A percentile compares a stretch with the other conserved stretches of the same genome.
Conservation (phyloP, 2,113 vertebrate species). For the Acanthochromis polyacanthus region DNA sequence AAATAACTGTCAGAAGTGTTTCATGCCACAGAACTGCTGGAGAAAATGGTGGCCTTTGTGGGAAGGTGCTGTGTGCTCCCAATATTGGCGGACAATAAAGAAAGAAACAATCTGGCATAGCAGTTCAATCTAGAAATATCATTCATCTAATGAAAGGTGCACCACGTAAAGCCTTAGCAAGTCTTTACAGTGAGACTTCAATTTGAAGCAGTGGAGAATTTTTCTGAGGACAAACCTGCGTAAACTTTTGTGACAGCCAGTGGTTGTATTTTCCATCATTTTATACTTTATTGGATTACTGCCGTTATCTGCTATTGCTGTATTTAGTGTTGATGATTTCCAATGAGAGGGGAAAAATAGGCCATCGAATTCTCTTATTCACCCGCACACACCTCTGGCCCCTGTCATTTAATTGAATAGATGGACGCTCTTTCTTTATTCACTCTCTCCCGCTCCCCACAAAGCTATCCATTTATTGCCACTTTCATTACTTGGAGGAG, state of each 20-base stretch:
- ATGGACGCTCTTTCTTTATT: constrained; percentile 49
- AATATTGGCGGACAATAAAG: constrained; percentile 49
- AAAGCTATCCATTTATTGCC: constrained; percentile 69
- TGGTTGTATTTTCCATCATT: constrained; percentile 67
- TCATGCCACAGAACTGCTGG: constrained; percentile 66
- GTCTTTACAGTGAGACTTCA: constrained; percentile 30
- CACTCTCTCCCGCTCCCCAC: constrained; percentile 23
- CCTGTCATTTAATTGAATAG: constrained; percentile 76
- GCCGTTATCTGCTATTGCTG: constrained; percentile 67
- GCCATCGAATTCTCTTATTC: constrained; percentile 72
- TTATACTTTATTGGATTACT: constrained; percentile 69
- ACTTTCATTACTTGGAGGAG: constrained; percentile 65
- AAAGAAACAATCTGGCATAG: constrained; percentile 59
- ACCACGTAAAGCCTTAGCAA: constrained; percentile 28
- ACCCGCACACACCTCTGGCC: constrained; percentile 59
- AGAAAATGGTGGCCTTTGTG: constrained; percentile 59
- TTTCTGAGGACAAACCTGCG: constrained; percentile 42
- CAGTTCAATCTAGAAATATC: constrained; percentile 66
- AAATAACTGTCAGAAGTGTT: constrained; percentile 72
- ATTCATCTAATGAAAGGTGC: constrained; percentile 64
- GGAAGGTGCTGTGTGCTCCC: constrained; percentile 59
- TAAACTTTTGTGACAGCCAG: constrained; percentile 67
- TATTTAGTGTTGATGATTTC: constrained; percentile 79
- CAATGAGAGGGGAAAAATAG: constrained; percentile 67
- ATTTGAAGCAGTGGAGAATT: constrained; percentile 51